Evolutionary conservation across 1,140 invertebrate genomes (phyloP).

Genomic region (Meloidogyne chitwoodi): DNA sequence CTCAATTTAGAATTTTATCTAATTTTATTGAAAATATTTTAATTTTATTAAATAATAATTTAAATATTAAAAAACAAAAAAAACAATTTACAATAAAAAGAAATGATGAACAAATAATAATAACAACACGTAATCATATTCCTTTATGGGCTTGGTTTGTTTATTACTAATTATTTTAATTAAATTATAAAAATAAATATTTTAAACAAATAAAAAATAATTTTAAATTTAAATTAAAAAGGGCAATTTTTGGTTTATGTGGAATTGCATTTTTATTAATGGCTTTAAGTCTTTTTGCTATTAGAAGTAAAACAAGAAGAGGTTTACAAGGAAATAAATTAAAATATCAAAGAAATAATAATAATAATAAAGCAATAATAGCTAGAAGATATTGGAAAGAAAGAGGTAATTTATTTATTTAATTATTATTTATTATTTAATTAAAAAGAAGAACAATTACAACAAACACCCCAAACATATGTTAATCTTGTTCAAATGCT

Average conservation of each 20-base stretch:
- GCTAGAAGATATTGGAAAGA: constrained; percentile 22
- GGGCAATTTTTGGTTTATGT: constrained; percentile 15
- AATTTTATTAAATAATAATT: not conserved
- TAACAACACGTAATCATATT: constrained; percentile 10
- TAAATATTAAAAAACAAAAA: not conserved
- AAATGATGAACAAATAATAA: not conserved
- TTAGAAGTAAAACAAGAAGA: constrained; percentile 19
- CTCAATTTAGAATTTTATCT: not conserved
- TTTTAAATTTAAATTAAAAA: too few species aligned
- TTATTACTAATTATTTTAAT: not conserved
- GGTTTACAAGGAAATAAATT: constrained; percentile 4
- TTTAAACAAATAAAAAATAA: not conserved
- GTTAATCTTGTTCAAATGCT: constrained; percentile 22
- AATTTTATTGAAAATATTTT: not conserved
- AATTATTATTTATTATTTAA: not conserved
- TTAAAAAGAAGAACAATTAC: not conserved
- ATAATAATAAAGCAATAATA: not conserved
- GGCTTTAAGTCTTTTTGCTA: constrained; percentile 20
- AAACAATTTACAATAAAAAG: not conserved
- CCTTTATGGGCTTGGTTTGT: constrained; percentile 28
- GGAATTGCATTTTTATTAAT: constrained; percentile 16
- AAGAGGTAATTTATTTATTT: not conserved
- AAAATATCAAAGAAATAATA: not conserved
- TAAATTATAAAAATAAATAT: too few species aligned
- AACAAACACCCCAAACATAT: constrained; percentile 1